A percentile compares a stretch with the other conserved stretches of the same genome.
Conservation (phyloP, 1,140 invertebrate species). For the Eupeodes corollae region DNA sequence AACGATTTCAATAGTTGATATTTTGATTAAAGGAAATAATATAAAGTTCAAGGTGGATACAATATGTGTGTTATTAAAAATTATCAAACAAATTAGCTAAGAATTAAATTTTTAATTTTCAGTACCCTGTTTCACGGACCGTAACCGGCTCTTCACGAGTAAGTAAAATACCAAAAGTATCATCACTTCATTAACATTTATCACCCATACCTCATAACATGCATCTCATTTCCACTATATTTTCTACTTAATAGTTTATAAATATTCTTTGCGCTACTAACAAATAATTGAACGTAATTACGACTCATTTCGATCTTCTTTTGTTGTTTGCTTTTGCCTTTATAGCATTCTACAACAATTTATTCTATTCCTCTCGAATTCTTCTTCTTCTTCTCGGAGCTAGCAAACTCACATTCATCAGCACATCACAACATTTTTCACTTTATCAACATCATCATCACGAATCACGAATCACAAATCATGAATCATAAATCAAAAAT, state of each 20-base stretch:
- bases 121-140: constrained; percentile 26
- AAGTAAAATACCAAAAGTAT: background rate
- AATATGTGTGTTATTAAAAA: too few species aligned
- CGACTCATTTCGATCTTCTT: background rate
- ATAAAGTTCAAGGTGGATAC: too few species aligned
- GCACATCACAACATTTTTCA: too few species aligned
- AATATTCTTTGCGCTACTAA: background rate
- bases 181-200: background rate
- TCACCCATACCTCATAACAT: too few species aligned
- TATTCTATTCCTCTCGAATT: background rate
- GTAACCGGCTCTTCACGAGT: constrained; percentile 5
- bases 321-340: background rate
- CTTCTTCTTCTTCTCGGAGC: background rate
- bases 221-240: background rate
- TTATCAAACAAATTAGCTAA: too few species aligned
- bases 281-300: background rate
- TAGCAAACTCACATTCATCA: too few species aligned
- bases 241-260: too few species aligned
- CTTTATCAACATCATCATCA: too few species aligned
- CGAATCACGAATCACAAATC: too few species aligned
- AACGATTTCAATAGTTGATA: too few species aligned
- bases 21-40: too few species aligned
- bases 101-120: constrained; percentile 10
- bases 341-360: background rate
- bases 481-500: too few species aligned